A percentile compares a stretch with the other conserved stretches of the same genome.
These are phyloP conservation scores for Scolopax rusticola DNA, from an alignment of 2,797 vertebrate species.

Conservation along the genomic window DNA sequence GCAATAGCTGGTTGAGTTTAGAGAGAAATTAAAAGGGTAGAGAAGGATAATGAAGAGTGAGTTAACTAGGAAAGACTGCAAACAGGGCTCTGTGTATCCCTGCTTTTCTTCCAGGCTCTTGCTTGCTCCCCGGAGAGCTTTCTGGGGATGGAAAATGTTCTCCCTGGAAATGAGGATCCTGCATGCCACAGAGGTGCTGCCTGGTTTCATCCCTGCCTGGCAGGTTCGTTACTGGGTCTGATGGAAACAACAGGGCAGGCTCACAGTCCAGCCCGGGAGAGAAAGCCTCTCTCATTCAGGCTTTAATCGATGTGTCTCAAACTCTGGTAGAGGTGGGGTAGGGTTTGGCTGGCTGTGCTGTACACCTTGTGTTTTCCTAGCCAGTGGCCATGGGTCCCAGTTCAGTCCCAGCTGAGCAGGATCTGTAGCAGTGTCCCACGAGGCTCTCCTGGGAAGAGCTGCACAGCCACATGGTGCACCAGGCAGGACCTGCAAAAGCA, in stretches of 20 bases:
- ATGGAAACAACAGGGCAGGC: neutral
- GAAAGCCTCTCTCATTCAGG: neutral
- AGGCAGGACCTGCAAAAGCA: neutral
- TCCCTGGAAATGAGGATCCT: neutral
- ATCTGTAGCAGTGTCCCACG: neutral
- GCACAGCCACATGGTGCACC: fast-evolving
- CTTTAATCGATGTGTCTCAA: neutral
- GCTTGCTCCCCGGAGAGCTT: neutral
- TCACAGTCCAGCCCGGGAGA: neutral
- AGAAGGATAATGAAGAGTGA: conserved; percentile 61
- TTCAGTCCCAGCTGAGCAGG: neutral
- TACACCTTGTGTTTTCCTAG: neutral
- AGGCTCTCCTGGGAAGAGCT: neutral
- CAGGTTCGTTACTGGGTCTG: neutral
- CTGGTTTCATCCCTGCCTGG: neutral
- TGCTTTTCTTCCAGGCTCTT: neutral
- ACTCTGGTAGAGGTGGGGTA: neutral
- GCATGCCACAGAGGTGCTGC: neutral
- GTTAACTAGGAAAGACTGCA: conserved; percentile 5
- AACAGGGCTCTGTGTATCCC: neutral
- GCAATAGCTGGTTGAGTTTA: conserved; percentile 71
- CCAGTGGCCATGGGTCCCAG: fast-evolving
- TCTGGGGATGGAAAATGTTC: neutral
- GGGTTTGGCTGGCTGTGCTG: neutral
- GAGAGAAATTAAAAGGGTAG: conserved; percentile 72